Conservation (phyloP, 92 coral and sea anemone species). For the Epizoanthus scotinus region DNA sequence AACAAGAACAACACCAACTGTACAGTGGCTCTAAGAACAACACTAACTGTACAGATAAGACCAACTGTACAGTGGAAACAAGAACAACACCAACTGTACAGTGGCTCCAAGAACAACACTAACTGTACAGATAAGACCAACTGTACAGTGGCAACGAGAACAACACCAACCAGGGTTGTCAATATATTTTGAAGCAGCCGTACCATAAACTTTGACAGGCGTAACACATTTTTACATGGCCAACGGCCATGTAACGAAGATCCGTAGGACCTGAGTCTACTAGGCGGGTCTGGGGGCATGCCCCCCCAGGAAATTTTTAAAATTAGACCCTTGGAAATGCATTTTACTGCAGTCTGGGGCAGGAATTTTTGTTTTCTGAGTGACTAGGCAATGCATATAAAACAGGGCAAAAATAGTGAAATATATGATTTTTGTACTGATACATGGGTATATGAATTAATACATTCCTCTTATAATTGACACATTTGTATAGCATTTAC, state of each 20-base stretch:
- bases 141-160: too few relatives aligned
- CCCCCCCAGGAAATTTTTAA: too few relatives aligned
- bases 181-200: background rate
- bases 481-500: constrained; percentile 30
- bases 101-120: too few relatives aligned
- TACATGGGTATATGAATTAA: constrained; percentile 33
- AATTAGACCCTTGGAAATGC: constrained; percentile 37
- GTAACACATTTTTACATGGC: constrained; percentile 1
- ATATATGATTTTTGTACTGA: constrained; percentile 27
- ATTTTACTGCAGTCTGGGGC: constrained; percentile 43
- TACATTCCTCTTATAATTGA: constrained; percentile 35
- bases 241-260: background rate
- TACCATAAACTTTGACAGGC: background rate
- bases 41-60: too few relatives aligned
- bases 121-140: too few relatives aligned
- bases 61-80: too few relatives aligned
- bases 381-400: constrained; percentile 29
- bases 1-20: too few relatives aligned
- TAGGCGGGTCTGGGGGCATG: too few relatives aligned
- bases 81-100: too few relatives aligned
- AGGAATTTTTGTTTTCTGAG: constrained; percentile 22
- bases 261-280: too few relatives aligned
- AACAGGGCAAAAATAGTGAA: constrained; percentile 41
- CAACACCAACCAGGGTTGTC: constrained; percentile 7
- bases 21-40: too few relatives aligned